Percentiles rank a stretch among this genome's conserved stretches.
These are phyloP conservation scores for Apogon talboti DNA, from an alignment of 2,797 vertebrate genomes.

Conservation along the genomic window DNA sequence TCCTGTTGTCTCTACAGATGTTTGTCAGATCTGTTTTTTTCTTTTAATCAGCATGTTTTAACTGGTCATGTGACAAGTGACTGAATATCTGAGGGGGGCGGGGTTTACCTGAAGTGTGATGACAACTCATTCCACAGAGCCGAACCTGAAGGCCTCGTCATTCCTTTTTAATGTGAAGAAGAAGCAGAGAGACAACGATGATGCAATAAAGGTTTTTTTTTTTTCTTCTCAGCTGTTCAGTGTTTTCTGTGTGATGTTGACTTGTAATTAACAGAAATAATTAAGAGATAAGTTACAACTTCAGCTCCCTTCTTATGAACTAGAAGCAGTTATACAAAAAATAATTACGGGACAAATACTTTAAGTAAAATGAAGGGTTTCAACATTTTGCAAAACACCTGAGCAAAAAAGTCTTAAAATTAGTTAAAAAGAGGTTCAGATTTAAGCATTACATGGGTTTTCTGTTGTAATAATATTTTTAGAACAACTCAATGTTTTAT, in stretches of 20 bases:
- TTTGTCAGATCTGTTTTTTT: conserved; percentile 59
- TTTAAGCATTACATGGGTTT: too few relatives aligned
- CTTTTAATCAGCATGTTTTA: conserved; percentile 81
- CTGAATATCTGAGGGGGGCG: conserved; percentile 22
- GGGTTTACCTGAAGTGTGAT: conserved; percentile 34
- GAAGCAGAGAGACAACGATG: conserved; percentile 48
- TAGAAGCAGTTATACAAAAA: too few relatives aligned
- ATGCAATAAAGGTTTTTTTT: conserved; percentile 80
- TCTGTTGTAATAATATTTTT: too few relatives aligned
- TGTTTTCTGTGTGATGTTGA: neutral
- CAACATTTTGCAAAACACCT: too few relatives aligned
- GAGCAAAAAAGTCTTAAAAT: too few relatives aligned
- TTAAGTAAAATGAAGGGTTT: too few relatives aligned
- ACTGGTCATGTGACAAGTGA: conserved; percentile 54
- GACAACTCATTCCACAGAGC: conserved; percentile 64
- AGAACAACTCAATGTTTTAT: too few relatives aligned
- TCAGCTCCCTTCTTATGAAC: too few relatives aligned
- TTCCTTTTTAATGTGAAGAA: conserved; percentile 73
- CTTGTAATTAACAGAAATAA: neutral
- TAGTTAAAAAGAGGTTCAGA: too few relatives aligned
- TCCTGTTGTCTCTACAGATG: conserved; percentile 42
- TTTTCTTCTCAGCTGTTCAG: conserved; percentile 54
- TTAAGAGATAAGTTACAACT: too few relatives aligned
- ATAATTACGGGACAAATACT: too few relatives aligned
- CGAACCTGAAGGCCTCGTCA: conserved; percentile 55